Conservation (phyloP, 2,797 vertebrate species). For the Sebastolobus alascanus region DNA sequence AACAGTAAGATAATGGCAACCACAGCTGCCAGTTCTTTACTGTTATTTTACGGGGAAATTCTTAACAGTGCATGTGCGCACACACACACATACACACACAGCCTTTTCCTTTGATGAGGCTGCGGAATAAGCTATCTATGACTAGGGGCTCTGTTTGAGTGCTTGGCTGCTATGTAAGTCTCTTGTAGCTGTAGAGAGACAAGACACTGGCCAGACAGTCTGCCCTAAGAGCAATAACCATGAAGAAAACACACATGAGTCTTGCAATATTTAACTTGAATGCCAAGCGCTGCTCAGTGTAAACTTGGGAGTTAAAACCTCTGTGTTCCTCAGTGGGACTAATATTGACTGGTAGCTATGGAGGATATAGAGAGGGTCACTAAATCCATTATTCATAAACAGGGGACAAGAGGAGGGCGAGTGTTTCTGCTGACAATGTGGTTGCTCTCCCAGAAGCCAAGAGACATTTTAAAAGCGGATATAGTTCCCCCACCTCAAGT, state of each 20-base stretch:
- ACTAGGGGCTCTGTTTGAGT: conserved; percentile 47
- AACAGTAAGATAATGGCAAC: no score
- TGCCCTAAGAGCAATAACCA: conserved; percentile 39
- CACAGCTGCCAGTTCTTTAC: no score
- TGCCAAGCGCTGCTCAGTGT: conserved; percentile 40
- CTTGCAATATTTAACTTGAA: conserved; percentile 53
- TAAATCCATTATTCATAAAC: conserved; percentile 81
- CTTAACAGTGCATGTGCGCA: no score
- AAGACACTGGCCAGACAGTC: conserved; percentile 41
- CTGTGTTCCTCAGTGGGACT: conserved; percentile 28
- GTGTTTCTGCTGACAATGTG: conserved; percentile 77
- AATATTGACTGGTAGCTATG: conserved; percentile 58
- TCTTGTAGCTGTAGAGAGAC: conserved; percentile 43
- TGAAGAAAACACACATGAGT: conserved; percentile 38
- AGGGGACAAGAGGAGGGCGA: conserved; percentile 65
- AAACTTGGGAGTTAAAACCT: conserved; percentile 46
- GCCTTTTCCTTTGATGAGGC: conserved; percentile 57
- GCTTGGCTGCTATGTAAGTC: conserved; percentile 34
- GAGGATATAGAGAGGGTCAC: conserved; percentile 67
- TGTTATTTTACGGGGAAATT: no score
- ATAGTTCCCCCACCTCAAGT: conserved; percentile 59
- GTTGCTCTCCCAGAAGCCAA: conserved; percentile 62
- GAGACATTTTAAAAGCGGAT: conserved; percentile 72
- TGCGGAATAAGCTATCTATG: conserved; percentile 55
- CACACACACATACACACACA: conserved; percentile 27